A percentile compares a stretch with the other conserved stretches of the same genome.
Conservation (phyloP, 2,797 vertebrate species). For the Esox masquinongy region DNA sequence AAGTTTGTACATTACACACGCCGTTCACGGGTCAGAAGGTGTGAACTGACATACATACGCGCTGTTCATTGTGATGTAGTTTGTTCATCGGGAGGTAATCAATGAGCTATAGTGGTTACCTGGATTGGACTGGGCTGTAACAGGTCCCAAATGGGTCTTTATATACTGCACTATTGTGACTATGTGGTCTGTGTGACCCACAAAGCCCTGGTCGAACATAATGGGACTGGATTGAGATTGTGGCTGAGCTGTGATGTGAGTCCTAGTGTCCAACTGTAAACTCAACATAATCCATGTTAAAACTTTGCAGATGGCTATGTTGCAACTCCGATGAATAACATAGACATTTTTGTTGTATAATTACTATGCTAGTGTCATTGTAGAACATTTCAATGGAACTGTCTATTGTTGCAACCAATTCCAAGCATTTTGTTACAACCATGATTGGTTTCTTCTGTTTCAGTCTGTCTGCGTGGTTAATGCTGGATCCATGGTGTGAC, state of each 20-base stretch:
- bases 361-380: background rate
- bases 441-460: background rate
- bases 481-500: background rate
- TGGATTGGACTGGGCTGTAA: too few species aligned
- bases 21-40: background rate
- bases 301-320: background rate
- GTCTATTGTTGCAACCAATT: background rate
- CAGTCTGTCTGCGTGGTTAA: background rate
- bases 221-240: background rate
- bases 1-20: conserved; percentile 57
- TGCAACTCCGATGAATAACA: conserved; percentile 4
- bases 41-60: background rate
- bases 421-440: background rate
- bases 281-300: background rate
- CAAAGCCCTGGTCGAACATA: background rate
- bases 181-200: background rate
- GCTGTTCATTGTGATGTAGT: background rate
- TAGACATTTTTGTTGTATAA: background rate
- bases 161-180: background rate
- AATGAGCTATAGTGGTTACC: background rate
- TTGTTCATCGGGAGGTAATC: background rate
- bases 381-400: background rate
- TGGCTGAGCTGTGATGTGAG: background rate
- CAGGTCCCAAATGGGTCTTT: background rate
- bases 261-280: background rate